Evolutionary conservation across 2,113 vertebrate species (phyloP), one percentile per base, ranked within the genome.

Genomic region (Trichomycterus rosablanca): DNA sequence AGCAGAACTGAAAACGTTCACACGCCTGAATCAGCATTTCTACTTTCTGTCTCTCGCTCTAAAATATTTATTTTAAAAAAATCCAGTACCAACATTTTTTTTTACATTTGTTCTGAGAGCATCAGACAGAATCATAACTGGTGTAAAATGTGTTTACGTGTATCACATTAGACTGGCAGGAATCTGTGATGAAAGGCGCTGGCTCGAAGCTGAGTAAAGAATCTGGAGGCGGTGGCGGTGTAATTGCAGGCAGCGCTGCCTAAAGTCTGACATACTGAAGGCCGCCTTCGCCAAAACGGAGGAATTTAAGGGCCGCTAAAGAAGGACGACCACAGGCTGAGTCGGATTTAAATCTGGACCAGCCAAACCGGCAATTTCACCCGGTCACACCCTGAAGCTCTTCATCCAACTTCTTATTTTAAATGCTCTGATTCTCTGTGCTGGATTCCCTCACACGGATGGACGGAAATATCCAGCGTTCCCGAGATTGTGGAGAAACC

Each of bases 291-390:
- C 61, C n/a, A 12, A 28, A 15, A 23, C 9, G 50, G 44, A 26
- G 14, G 14, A 16, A 42, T 22, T 65, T 56, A 44, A 64, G 68
- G 15, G 30, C 44, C 46, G 63, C 63, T 67, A 43, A 32, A 45
- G 48, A 63, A 37, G 53, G 35, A 64, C 28, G 16, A 66, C 78
- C 78, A 70, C 59, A 81, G 72, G 28, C 74, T 69, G 66, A 68
- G 73, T 74, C 55, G 52, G 59, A 66, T 75, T 78, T 76, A 78
- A 80, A 81, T 81, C 65, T 75, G 68, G 74, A 60, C 70, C 63
- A 23, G 52, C 70, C 72, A 67, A 84, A 77, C 80, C 83, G 73
- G 82, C 80, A 83, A 84, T 85, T 87, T 85, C 43, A 68, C 58
- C 48, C 28, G 30, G 83, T 82, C 73, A 82, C 86, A 78, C 81